Base-by-base conservation (phyloP, 2,113 vertebrate genomes). In the Macaca fascicularis region DNA sequence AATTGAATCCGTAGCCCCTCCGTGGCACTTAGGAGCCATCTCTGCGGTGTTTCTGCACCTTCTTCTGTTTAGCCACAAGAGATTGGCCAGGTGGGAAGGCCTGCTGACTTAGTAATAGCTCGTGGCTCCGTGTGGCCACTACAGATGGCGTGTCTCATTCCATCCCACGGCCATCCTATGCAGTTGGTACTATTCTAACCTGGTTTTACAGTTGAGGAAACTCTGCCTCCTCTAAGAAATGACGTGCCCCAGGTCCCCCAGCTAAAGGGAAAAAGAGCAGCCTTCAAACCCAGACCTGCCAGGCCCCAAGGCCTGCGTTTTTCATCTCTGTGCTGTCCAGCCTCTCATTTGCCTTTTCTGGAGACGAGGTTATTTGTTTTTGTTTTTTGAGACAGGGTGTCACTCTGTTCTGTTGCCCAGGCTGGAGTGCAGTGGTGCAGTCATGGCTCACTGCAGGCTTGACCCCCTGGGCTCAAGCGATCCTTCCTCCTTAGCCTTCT, bases 71-170 rank as follows among this genome's bases (percentile, higher is more conserved):
- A 35, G 48, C 59, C 2, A 19, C 35, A 19, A 0, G 30, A 6
- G 10, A 2, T 9, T 0, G 3, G 75, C 32, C 5, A 2, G 14
- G 17, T 1, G 27, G 75, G 35, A 4, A 55, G 32, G 27, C 38
- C 55, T 6, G 23, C 1, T 22, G 48, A 22, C 38, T 17, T 52
- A 23, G 48, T 20, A 0, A 4, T 5, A 27, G 52, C 9, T 4
- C 10, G 0, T 1, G 27, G 89, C 80, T 38, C 38, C 0, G 0
- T 0, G 22, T 0, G 25, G 55, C 35, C 52, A 3, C 35, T 1
- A 35, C 13, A 40, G 69, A 1, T 0, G 6, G 19, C 0, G 0
- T 6, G 8, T n/a, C 70, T 57, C 64, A 8, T 10, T 5, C 6
- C 0, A 32, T 43, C 6, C 59, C 30, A 0, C 7, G 13, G 93